Base-by-base conservation (phyloP, 1,140 invertebrate genomes). In the Amphibalanus amphitrite region DNA sequence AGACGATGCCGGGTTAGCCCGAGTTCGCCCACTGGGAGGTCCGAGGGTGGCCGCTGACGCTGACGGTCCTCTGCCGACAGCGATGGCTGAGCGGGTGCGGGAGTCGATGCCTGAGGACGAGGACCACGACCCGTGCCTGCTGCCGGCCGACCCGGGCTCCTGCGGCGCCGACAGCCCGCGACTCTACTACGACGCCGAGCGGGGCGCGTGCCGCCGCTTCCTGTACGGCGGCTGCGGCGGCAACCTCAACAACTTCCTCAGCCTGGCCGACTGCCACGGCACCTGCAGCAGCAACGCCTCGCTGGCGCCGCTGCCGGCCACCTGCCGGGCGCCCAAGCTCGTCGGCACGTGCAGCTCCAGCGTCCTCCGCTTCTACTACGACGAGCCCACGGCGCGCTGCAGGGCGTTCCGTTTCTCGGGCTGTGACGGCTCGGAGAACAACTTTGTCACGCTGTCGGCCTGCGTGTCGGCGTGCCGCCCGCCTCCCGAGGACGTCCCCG, bases 121-220 rank as follows among this genome's bases (percentile, higher is more conserved):
- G 47, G 47, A 59, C 47, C 47, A 59, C 75, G 90, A 91, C 69
- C 86, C 90, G 3, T 95, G 93, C 78, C 89, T 89, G 77, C 87
- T 90, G 77, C 84, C 85, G 68, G 82, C 84, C 75, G 86, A 90
- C 71, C 79, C 82, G 65, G 86, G 87, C 10, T 79, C 76, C n/a
- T 83, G 83, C 78, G 33, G 80, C 71, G 74, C 76, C 25, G 72
- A 67, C 30, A 73, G 82, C 33, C 75, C 73, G 3, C 29, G 73
- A 13, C 76, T 73, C 72, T 80, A 78, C 76, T 85, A 77, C 76
- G 79, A 84, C 74, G 74, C 76, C 38, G 69, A 74, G 74, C 74
- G 81, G 76, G 74, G 67, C 76, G 78, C 72, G 23, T 82, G 81
- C 70, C 76, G 78, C 71, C 73, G 76, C 47, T 83, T 84, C 73